These are phyloP conservation scores for Bilobella aurantiaca DNA, from an alignment of 1,140 invertebrate genomes.

Conservation along the genomic window DNA sequence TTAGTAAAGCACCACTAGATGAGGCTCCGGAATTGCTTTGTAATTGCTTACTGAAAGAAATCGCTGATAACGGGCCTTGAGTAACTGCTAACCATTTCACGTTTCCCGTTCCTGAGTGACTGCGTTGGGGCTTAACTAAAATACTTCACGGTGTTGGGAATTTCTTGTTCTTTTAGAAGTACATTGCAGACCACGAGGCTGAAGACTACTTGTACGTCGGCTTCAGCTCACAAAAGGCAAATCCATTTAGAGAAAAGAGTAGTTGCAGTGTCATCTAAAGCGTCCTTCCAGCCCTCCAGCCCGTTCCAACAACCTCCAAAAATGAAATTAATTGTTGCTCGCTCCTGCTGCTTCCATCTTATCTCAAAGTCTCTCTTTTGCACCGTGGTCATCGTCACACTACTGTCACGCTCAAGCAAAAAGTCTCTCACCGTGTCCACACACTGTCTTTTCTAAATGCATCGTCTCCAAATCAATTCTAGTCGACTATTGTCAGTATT, in stretches of 20 bases:
- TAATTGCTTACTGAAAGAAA: not conserved
- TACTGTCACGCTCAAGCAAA: no score
- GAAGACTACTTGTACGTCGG: slow-evolving; percentile 79
- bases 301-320: not conserved
- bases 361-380: not conserved
- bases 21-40: not conserved
- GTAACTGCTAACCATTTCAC: no score
- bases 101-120: slow-evolving; percentile 1
- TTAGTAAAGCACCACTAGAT: slow-evolving; percentile 25
- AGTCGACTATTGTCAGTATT: no score
- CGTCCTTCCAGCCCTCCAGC: not conserved
- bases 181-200: slow-evolving; percentile 80
- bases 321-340: not conserved
- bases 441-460: not conserved
- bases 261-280: slow-evolving; percentile 72
- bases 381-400: no score
- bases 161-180: slow-evolving; percentile 48
- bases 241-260: slow-evolving; percentile 94
- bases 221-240: slow-evolving; percentile 89
- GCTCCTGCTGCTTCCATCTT: not conserved
- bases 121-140: not conserved
- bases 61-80: no score
- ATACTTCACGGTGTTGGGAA: not conserved
- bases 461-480: no score
- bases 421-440: not conserved